These are phyloP conservation scores for Astyanax mexicanus DNA, from an alignment of 2,797 vertebrate species.

Conservation along the genomic window DNA sequence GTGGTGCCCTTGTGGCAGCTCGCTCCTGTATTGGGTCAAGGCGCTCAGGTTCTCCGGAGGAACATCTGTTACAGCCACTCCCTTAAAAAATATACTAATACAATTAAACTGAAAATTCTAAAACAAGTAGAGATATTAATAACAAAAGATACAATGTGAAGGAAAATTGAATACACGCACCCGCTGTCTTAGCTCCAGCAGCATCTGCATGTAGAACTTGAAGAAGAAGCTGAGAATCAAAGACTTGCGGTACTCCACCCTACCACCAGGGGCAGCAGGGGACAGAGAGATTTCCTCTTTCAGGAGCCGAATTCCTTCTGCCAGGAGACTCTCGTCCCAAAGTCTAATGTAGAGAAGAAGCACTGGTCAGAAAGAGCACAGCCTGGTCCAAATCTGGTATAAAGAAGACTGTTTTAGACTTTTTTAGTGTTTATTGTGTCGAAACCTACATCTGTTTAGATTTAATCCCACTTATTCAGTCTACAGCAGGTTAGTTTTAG, in stretches of 20 bases:
- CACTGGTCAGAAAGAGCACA: too few relatives aligned
- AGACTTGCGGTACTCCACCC: constrained; percentile 77
- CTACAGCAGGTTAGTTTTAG: too few relatives aligned
- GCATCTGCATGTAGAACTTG: constrained; percentile 82
- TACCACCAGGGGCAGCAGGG: constrained; percentile 66
- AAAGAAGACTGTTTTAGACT: too few relatives aligned
- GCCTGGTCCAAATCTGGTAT: too few relatives aligned
- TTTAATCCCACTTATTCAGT: too few relatives aligned
- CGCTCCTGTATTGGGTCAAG: not conserved
- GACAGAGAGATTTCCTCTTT: constrained; percentile 73
- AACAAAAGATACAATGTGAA: too few relatives aligned
- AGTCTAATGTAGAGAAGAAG: constrained; percentile 59
- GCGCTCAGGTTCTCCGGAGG: not conserved
- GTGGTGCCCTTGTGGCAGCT: not conserved
- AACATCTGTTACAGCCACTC: not conserved
- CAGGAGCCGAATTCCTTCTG: constrained; percentile 73
- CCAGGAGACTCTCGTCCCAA: constrained; percentile 78
- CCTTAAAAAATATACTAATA: not conserved
- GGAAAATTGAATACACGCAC: constrained; percentile 38
- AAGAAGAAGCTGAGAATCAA: constrained; percentile 82
- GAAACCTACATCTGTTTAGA: too few relatives aligned
- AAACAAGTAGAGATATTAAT: not conserved
- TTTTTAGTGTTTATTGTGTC: too few relatives aligned
- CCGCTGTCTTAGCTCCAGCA: constrained; percentile 66
- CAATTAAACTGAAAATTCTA: not conserved